phyloP scores from a whole-genome alignment of 2,888 invertebrate genomes.

The Arge pagana region DNA sequence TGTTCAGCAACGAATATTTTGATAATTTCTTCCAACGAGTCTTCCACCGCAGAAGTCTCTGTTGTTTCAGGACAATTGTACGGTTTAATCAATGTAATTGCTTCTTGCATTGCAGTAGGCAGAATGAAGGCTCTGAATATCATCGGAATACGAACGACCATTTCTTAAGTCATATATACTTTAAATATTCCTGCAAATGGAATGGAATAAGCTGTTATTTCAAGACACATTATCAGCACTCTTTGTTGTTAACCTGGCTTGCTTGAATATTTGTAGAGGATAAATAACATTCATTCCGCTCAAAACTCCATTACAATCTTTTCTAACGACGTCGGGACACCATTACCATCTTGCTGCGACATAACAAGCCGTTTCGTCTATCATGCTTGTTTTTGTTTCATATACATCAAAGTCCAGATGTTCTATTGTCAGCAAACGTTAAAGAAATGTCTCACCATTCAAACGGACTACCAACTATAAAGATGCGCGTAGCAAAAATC shows the following conservation, averaged over 20 bases:
- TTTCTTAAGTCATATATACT: too few relatives aligned
- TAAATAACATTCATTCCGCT: conserved; percentile 36
- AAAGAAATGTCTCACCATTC: too few relatives aligned
- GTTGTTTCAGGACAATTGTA: neutral
- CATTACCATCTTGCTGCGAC: conserved; percentile 26
- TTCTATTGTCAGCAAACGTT: conserved; percentile 35
- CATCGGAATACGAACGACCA: conserved; percentile 24
- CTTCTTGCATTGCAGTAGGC: conserved; percentile 33
- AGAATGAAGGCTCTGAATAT: conserved; percentile 32
- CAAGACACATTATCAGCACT: too few relatives aligned
- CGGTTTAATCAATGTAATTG: conserved; percentile 23
- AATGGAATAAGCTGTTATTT: conserved; percentile 3
- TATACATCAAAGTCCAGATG: conserved; percentile 30
- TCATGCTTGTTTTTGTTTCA: conserved; percentile 24
- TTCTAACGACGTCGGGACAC: conserved; percentile 31
- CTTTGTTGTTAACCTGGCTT: too few relatives aligned
- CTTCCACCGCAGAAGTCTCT: neutral
- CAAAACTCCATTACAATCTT: conserved; percentile 35
- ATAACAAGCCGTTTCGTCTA: too few relatives aligned
- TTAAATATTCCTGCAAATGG: too few relatives aligned
- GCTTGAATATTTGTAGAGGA: too few relatives aligned
- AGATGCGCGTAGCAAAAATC: too few relatives aligned
- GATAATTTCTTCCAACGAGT: neutral
- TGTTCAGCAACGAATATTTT: conserved; percentile 3
- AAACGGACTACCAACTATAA: too few relatives aligned